A percentile compares a stretch with the other conserved stretches of the same genome.
phyloP scores from a whole-genome alignment of 2,113 vertebrate genomes.

The Lophius piscatorius region DNA sequence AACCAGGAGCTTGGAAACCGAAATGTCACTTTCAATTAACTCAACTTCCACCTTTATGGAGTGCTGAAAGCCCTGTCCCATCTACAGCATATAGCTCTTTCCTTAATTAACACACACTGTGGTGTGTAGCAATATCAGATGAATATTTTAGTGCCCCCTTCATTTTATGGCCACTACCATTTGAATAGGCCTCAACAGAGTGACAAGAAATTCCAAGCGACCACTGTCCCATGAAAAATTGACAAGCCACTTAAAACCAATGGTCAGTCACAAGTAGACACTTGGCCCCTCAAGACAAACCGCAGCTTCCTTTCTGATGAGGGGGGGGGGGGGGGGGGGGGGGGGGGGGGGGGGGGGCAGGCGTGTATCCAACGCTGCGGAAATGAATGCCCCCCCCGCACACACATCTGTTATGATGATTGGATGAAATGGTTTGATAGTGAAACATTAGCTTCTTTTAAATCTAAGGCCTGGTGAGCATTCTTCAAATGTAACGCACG shows the following conservation, averaged over 20 bases:
- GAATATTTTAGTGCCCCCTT: conserved; percentile 79
- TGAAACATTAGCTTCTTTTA: conserved; percentile 82
- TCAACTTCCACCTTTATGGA: conserved; percentile 49
- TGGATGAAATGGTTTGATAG: conserved; percentile 77
- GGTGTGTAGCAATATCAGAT: conserved; percentile 73
- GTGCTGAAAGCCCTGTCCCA: conserved; percentile 53
- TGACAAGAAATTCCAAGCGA: conserved; percentile 75
- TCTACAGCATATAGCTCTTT: conserved; percentile 65
- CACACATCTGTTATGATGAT: conserved; percentile 70
- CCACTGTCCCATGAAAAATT: conserved; percentile 81
- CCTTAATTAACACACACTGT: conserved; percentile 78
- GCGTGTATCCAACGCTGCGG: conserved; percentile 63
- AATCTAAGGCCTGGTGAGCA: conserved; percentile 75
- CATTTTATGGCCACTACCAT: conserved; percentile 69
- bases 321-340: too few species aligned
- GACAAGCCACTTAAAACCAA: conserved; percentile 82
- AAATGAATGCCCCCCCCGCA: conserved; percentile 61
- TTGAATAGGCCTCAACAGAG: conserved; percentile 78
- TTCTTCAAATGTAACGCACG: conserved; percentile 79
- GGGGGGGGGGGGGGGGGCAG: conserved; percentile 61
- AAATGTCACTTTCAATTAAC: conserved; percentile 56
- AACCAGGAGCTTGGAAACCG: conserved; percentile 17
- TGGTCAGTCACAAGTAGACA: conserved; percentile 74
- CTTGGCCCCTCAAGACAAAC: conserved; percentile 70
- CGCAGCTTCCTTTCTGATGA: conserved; percentile 62